Evolutionary conservation across 92 coral and sea anemone genomes (phyloP).

Genomic region (Parazoanthus atlanticus): DNA sequence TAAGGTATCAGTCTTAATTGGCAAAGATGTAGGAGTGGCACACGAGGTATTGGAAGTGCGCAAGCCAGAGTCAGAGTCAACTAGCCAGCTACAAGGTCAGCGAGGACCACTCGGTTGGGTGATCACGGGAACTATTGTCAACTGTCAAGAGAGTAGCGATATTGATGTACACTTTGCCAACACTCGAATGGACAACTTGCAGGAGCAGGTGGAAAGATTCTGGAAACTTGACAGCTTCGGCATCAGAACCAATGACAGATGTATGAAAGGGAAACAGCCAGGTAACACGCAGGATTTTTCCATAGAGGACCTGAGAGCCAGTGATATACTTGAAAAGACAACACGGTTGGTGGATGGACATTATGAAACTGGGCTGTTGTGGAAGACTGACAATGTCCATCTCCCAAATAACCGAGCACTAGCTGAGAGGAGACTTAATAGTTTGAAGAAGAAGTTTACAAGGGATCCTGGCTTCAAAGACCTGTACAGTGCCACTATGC

Average conservation of each 20-base stretch:
- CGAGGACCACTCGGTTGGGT: constrained; percentile 11
- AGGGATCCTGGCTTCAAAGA: constrained; percentile 25
- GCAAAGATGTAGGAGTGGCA: constrained; percentile 20
- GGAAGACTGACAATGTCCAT: constrained; percentile 30
- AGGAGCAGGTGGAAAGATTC: constrained; percentile 26
- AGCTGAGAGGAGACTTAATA: constrained; percentile 39
- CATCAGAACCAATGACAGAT: constrained; percentile 1
- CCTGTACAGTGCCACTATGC: constrained; percentile 48
- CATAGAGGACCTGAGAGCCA: background rate
- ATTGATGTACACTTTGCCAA: constrained; percentile 1
- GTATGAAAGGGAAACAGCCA: constrained; percentile 8
- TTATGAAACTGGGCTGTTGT: constrained; percentile 57
- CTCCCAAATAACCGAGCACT: constrained; percentile 32
- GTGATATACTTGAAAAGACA: constrained; percentile 52
- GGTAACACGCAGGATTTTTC: background rate
- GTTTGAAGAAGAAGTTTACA: constrained; percentile 30
- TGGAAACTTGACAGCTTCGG: constrained; percentile 19
- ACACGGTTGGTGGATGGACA: constrained; percentile 51
- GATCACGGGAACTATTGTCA: constrained; percentile 15
- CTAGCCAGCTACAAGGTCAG: constrained; percentile 17
- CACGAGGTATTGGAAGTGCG: constrained; percentile 53
- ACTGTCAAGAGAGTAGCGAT: background rate
- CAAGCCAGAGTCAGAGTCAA: constrained; percentile 26
- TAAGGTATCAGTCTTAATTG: constrained; percentile 55
- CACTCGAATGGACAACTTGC: background rate